phyloP scores from a whole-genome alignment of 2,888 invertebrate species.

The Tribolium freemani region DNA sequence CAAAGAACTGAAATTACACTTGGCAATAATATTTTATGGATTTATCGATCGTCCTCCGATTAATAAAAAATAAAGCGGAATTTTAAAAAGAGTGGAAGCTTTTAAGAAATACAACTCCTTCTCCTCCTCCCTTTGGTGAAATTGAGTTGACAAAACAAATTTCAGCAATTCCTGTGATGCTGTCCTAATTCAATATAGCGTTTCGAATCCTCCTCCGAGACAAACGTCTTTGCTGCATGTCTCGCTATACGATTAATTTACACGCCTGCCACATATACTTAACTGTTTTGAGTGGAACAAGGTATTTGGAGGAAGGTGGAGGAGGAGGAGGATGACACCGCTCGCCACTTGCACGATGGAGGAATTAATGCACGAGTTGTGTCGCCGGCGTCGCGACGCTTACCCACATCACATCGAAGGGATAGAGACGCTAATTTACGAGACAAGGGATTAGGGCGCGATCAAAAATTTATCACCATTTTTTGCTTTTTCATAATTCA shows the following conservation, averaged over 20 bases:
- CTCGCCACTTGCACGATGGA: slow-evolving; percentile 18
- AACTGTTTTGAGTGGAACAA: not conserved
- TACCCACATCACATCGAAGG: slow-evolving; percentile 4
- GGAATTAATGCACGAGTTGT: slow-evolving; percentile 35
- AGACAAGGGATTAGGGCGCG: too few relatives aligned
- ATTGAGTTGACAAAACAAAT: slow-evolving; percentile 43
- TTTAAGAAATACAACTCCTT: slow-evolving; percentile 6
- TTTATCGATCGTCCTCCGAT: not conserved
- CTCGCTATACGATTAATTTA: slow-evolving; percentile 27
- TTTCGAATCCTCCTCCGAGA: slow-evolving; percentile 29
- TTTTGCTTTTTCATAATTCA: too few relatives aligned
- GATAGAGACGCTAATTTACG: not conserved
- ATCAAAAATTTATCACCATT: too few relatives aligned
- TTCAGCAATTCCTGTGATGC: slow-evolving; percentile 38
- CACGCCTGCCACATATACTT: slow-evolving; percentile 6
- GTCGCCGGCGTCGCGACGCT: slow-evolving; percentile 26
- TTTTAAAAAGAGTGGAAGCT: slow-evolving; percentile 22
- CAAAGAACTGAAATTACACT: too few relatives aligned
- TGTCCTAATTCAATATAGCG: slow-evolving; percentile 34
- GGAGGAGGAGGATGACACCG: slow-evolving; percentile 19
- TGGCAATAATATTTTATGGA: too few relatives aligned
- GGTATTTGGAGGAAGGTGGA: not conserved
- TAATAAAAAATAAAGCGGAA: slow-evolving; percentile 13
- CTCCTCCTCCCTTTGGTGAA: slow-evolving; percentile 9
- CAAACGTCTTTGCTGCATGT: slow-evolving; percentile 32